A percentile compares a stretch with the other conserved stretches of the same genome.
These are phyloP conservation scores for Tromatobia lineatoria DNA, from an alignment of 2,888 invertebrate genomes.

Conservation along the genomic window DNA sequence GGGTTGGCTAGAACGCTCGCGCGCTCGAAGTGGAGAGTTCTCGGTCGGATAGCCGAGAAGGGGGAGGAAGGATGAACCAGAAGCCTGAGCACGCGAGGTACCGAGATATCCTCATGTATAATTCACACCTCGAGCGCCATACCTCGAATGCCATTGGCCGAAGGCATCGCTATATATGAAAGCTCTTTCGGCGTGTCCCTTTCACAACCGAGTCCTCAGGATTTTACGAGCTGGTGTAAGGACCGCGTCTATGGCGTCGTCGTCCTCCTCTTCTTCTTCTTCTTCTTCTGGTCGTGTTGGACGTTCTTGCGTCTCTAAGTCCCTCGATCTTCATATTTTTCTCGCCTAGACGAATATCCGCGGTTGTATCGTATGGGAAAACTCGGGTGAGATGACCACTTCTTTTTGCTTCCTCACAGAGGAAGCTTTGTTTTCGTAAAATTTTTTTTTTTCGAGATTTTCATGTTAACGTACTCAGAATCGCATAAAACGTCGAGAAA, in stretches of 20 bases:
- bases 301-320: not conserved
- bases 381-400: too few relatives aligned
- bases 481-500: too few relatives aligned
- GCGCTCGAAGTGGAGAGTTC: constrained; percentile 65
- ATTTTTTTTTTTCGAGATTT: too few relatives aligned
- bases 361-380: too few relatives aligned
- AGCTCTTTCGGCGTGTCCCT: constrained; percentile 52
- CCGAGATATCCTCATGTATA: constrained; percentile 83
- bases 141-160: constrained; percentile 82
- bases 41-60: constrained; percentile 61
- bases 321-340: too few relatives aligned
- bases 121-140: constrained; percentile 85
- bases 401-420: too few relatives aligned
- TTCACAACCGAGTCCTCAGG: constrained; percentile 70
- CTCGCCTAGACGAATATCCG: too few relatives aligned
- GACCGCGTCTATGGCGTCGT: constrained; percentile 53
- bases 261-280: constrained; percentile 28
- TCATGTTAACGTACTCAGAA: too few relatives aligned
- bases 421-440: too few relatives aligned
- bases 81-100: constrained; percentile 53
- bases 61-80: constrained; percentile 60
- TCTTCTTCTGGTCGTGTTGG: not conserved
- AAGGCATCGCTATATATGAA: constrained; percentile 69
- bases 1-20: constrained; percentile 67
- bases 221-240: constrained; percentile 53